Evolutionary conservation across 2,888 invertebrate genomes (phyloP).

Genomic region (Anthophora plumipes): DNA sequence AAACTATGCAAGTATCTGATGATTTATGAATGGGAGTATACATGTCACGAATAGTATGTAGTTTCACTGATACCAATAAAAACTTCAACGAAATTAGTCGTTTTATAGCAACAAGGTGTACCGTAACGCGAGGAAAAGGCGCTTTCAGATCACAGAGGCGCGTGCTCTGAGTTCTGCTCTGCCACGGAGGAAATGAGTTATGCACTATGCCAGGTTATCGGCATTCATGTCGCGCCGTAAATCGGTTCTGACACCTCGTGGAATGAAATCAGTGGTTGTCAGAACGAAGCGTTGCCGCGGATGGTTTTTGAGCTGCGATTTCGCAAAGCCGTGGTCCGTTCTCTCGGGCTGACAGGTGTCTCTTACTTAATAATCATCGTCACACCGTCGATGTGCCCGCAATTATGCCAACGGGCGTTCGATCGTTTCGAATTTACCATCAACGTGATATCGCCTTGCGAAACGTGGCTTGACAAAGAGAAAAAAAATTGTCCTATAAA

Average conservation of each 20-base stretch:
- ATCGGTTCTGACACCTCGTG: slow-evolving; percentile 76
- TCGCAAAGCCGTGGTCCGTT: slow-evolving; percentile 48
- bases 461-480: background rate
- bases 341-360: slow-evolving; percentile 59
- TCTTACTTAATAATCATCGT: slow-evolving; percentile 62
- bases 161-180: slow-evolving; percentile 33
- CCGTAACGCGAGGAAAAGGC: slow-evolving; percentile 5
- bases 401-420: slow-evolving; percentile 50
- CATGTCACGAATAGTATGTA: too few species aligned
- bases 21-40: too few species aligned
- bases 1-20: too few species aligned
- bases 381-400: slow-evolving; percentile 20
- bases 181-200: slow-evolving; percentile 72
- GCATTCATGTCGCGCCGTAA: slow-evolving; percentile 78
- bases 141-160: slow-evolving; percentile 19
- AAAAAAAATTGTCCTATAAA: slow-evolving; percentile 20
- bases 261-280: slow-evolving; percentile 80
- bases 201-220: slow-evolving; percentile 73
- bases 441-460: slow-evolving; percentile 32
- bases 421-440: slow-evolving; percentile 46
- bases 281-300: slow-evolving; percentile 52
- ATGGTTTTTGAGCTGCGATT: slow-evolving; percentile 55
- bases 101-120: background rate
- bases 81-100: slow-evolving; percentile 8
- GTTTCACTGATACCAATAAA: background rate